These are phyloP conservation scores for Saxidomus purpurata DNA, from an alignment of 1,140 invertebrate genomes.

Conservation along the genomic window DNA sequence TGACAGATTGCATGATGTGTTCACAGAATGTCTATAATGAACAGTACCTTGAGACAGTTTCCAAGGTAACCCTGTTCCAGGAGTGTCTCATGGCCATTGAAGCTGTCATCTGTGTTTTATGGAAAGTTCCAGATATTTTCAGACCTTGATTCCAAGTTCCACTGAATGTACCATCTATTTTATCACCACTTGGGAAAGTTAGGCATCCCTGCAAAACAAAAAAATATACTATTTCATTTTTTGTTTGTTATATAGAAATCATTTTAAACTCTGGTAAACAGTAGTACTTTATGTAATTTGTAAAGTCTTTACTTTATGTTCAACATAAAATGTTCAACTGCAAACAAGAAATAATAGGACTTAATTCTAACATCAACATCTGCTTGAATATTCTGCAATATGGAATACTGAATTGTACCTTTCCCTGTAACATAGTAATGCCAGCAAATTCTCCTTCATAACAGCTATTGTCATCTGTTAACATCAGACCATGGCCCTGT, in stretches of 20 bases:
- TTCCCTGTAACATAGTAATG: conserved; percentile 92
- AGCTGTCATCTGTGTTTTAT: conserved; percentile 67
- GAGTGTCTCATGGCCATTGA: conserved; percentile 26
- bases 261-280: too few relatives aligned
- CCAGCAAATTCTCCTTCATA: conserved; percentile 95
- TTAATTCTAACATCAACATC: too few relatives aligned
- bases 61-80: conserved; percentile 14
- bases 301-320: too few relatives aligned
- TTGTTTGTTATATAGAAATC: too few relatives aligned
- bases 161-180: conserved; percentile 91
- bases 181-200: conserved; percentile 92
- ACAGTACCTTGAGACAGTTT: conserved; percentile 68
- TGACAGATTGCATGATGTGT: too few relatives aligned
- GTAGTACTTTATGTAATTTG: too few relatives aligned
- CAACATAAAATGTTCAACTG: too few relatives aligned
- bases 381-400: too few relatives aligned
- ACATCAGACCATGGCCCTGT: conserved; percentile 94
- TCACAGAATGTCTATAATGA: too few relatives aligned
- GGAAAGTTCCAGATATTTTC: conserved; percentile 92
- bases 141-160: conserved; percentile 94
- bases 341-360: too few relatives aligned
- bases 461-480: conserved; percentile 95
- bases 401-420: conserved; percentile 86
- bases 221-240: too few relatives aligned
- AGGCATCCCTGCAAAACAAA: conserved; percentile 88